Conservation (phyloP, 2,797 vertebrate genomes). For the Tolypeutes matacus region DNA sequence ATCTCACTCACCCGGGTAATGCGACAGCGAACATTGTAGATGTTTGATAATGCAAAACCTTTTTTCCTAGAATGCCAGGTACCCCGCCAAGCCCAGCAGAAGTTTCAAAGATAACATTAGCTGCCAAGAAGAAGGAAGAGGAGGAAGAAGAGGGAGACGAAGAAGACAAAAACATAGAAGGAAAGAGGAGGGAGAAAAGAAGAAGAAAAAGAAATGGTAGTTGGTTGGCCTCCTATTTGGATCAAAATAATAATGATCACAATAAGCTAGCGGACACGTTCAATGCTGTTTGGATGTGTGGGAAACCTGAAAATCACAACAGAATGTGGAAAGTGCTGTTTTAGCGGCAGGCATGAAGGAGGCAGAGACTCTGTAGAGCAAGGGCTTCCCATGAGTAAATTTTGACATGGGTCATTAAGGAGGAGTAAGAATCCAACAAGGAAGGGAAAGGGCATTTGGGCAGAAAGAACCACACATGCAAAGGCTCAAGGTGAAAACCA, state of each 20-base stretch:
- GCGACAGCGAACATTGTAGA: background rate
- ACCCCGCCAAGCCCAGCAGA: background rate
- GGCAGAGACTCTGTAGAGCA: rapidly evolving
- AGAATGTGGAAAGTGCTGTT: rapidly evolving
- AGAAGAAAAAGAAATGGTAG: background rate
- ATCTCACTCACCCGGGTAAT: background rate
- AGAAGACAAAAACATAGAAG: background rate
- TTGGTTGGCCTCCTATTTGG: background rate
- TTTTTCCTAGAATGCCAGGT: background rate
- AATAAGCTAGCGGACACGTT: too few relatives aligned
- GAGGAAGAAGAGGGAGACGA: background rate
- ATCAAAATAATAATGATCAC: background rate
- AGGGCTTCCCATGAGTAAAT: rapidly evolving
- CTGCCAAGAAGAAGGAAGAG: background rate
- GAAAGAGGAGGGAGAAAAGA: background rate
- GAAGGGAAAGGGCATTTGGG: background rate
- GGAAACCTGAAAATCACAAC: rapidly evolving
- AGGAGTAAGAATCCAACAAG: background rate
- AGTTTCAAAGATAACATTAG: background rate
- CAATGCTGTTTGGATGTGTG: background rate
- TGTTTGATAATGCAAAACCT: background rate
- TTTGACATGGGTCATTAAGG: background rate
- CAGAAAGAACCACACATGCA: rapidly evolving
- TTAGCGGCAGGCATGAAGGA: rapidly evolving
- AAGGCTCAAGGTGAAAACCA: rapidly evolving